These are phyloP conservation scores for Acheta domesticus DNA, from an alignment of 2,888 invertebrate genomes.

Conservation along the genomic window DNA sequence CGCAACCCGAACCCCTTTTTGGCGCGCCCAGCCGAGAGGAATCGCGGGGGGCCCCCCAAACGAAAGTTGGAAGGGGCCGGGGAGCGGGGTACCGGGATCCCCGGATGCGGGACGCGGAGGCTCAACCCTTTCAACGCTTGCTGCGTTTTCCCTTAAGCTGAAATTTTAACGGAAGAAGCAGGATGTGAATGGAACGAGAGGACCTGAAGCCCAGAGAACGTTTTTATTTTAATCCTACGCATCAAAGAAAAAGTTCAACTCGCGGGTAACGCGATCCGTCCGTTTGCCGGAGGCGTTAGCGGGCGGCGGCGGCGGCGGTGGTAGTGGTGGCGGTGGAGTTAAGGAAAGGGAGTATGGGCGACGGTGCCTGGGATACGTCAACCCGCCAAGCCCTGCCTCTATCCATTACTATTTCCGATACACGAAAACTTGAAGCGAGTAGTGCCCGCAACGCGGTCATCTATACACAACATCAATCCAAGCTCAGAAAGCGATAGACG, in stretches of 20 bases:
- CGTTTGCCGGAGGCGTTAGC: neutral
- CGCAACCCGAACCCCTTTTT: neutral
- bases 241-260: neutral
- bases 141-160: neutral
- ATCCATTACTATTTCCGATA: neutral
- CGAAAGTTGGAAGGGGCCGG: too few species aligned
- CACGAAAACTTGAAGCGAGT: neutral
- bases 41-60: neutral
- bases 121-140: neutral
- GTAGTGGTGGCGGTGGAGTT: too few species aligned
- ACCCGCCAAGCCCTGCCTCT: neutral
- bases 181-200: neutral
- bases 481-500: too few species aligned
- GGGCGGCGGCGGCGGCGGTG: too few species aligned
- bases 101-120: neutral
- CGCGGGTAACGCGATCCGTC: neutral
- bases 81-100: too few species aligned
- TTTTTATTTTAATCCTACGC: neutral
- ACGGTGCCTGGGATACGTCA: neutral
- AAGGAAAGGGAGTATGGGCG: neutral
- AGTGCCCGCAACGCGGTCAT: too few species aligned
- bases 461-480: too few species aligned
- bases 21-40: neutral
- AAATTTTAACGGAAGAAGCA: constrained; percentile 18
- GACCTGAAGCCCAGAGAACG: neutral